Percentiles rank a stretch among this genome's conserved stretches.
Evolutionary conservation across 2,797 vertebrate species (phyloP).

Genomic region (Enteromius trimaculatus): DNA sequence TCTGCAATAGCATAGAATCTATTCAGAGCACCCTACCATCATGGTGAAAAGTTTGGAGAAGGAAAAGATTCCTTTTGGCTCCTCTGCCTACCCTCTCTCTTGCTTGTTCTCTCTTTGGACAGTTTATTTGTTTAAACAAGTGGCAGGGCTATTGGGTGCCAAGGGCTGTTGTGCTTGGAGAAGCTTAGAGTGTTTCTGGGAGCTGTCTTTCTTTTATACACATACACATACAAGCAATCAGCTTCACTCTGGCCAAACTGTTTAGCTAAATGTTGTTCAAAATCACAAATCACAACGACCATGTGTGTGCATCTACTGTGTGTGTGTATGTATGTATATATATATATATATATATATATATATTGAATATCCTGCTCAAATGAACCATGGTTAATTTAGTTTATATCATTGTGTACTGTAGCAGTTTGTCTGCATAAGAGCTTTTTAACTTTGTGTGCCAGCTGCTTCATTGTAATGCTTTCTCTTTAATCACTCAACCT

Average conservation of each 20-base stretch:
- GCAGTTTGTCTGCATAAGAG: conserved; percentile 43
- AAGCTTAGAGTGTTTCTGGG: conserved; percentile 65
- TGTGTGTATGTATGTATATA: background rate
- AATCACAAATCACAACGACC: background rate
- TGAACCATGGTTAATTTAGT: conserved; percentile 16
- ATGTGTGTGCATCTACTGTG: background rate
- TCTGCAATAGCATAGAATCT: background rate
- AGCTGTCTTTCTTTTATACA: conserved; percentile 61
- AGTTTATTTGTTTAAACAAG: conserved; percentile 81
- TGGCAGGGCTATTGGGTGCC: conserved; percentile 73
- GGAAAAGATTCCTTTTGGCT: background rate
- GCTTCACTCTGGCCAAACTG: conserved; percentile 72
- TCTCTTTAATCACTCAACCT: conserved; percentile 65
- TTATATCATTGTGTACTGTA: background rate
- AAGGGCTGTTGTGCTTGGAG: conserved; percentile 78
- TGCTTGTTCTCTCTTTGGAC: conserved; percentile 63
- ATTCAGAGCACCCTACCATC: background rate
- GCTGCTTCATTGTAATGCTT: conserved; percentile 53
- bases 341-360: background rate
- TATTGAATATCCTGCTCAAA: background rate
- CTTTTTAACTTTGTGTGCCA: conserved; percentile 46
- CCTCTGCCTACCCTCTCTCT: conserved; percentile 62
- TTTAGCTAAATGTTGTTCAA: conserved; percentile 71
- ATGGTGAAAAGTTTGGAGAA: background rate
- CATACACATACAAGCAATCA: conserved; percentile 9